A percentile compares a stretch with the other conserved stretches of the same genome.
phyloP scores from a whole-genome alignment of 2,888 invertebrate species.

The Carcina quercana region DNA sequence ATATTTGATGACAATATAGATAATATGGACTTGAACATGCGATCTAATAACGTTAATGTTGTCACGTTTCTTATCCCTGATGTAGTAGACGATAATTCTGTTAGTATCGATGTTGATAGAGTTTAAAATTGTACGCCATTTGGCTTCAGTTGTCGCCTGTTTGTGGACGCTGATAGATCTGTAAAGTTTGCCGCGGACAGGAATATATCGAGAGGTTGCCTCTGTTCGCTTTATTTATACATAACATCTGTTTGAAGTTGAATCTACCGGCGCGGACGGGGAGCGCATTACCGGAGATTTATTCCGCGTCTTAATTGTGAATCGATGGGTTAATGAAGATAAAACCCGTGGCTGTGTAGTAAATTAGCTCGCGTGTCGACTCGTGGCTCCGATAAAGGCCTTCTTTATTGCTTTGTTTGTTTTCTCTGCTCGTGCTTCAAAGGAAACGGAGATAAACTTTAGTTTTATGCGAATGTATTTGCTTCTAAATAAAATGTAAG shows the following conservation, averaged over 20 bases:
- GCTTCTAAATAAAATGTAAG: conserved; percentile 29
- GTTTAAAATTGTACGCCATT: conserved; percentile 38
- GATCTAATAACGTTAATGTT: conserved; percentile 12
- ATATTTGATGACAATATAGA: conserved; percentile 27
- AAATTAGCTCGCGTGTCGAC: conserved; percentile 75
- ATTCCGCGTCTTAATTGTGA: conserved; percentile 75
- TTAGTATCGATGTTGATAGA: conserved; percentile 22
- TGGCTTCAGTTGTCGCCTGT: conserved; percentile 40
- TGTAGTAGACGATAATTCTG: conserved; percentile 8
- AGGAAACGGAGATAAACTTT: conserved; percentile 66
- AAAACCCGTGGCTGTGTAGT: conserved; percentile 73
- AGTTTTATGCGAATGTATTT: conserved; percentile 68
- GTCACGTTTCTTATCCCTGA: conserved; percentile 17
- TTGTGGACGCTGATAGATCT: conserved; percentile 61
- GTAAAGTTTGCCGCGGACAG: conserved; percentile 73
- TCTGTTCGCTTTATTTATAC: conserved; percentile 74
- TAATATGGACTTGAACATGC: conserved; percentile 28
- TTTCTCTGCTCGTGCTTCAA: conserved; percentile 71
- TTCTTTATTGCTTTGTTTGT: conserved; percentile 74
- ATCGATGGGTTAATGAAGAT: conserved; percentile 76
- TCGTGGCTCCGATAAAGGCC: conserved; percentile 70
- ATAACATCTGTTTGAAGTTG: conserved; percentile 74
- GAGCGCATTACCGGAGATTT: conserved; percentile 73
- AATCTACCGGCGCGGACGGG: conserved; percentile 70
- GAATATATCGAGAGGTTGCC: conserved; percentile 74